Evolutionary conservation across 2,888 invertebrate genomes (phyloP).

Genomic region (Glyphotaelius pellucidus): DNA sequence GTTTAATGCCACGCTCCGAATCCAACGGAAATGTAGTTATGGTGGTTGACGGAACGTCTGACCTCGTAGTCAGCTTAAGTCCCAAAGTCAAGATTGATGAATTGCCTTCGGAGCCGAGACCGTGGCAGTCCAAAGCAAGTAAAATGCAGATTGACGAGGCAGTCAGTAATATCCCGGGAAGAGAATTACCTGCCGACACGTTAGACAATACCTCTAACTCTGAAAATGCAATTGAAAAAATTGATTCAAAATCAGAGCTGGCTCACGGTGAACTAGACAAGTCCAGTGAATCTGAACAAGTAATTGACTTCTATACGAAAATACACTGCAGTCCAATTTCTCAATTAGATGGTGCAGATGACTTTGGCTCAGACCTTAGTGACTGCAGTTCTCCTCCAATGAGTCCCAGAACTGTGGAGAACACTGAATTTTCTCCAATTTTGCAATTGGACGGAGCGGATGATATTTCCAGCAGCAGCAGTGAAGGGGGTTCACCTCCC

Average conservation of each 20-base stretch:
- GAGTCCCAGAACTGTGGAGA: constrained; percentile 71
- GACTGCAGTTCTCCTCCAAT: constrained; percentile 75
- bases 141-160: constrained; percentile 36
- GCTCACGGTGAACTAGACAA: constrained; percentile 70
- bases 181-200: constrained; percentile 20
- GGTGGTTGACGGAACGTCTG: constrained; percentile 68
- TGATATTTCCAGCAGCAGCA: constrained; percentile 75
- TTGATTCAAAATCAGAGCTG: constrained; percentile 28
- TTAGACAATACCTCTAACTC: constrained; percentile 4
- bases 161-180: constrained; percentile 25
- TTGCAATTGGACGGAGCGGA: constrained; percentile 84
- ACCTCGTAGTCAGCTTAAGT: constrained; percentile 56
- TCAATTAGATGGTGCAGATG: constrained; percentile 84
- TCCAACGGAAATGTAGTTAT: constrained; percentile 69
- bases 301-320: constrained; percentile 77
- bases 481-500: constrained; percentile 70
- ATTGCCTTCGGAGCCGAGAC: constrained; percentile 54
- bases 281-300: constrained; percentile 75
- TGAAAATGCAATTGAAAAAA: constrained; percentile 24
- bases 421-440: constrained; percentile 75
- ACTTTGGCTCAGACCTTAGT: constrained; percentile 79
- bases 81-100: constrained; percentile 60
- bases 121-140: constrained; percentile 57
- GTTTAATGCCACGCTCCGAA: constrained; percentile 58
- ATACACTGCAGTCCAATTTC: constrained; percentile 80